Evolutionary conservation across 2,888 invertebrate genomes (phyloP).

Genomic region (Cepaea hortensis): DNA sequence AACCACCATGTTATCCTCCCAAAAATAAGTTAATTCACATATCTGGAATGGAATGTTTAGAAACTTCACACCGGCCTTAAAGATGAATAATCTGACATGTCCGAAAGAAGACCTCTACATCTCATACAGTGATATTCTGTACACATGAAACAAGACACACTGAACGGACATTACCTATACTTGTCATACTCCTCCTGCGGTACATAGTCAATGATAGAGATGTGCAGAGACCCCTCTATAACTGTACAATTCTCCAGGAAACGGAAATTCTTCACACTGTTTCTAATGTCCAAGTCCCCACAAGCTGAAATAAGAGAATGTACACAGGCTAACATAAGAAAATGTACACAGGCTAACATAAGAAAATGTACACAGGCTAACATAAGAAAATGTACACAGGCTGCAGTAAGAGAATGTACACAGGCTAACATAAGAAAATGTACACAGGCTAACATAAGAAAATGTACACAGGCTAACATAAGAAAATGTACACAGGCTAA

Average conservation of each 20-base stretch:
- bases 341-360: constrained; percentile 59
- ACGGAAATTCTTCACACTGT: constrained; percentile 59
- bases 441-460: too few relatives aligned
- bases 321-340: constrained; percentile 59
- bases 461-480: too few relatives aligned
- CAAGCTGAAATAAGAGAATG: constrained; percentile 58
- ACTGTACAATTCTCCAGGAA: constrained; percentile 86
- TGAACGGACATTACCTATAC: constrained; percentile 75
- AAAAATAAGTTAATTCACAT: too few relatives aligned
- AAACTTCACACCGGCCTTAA: too few relatives aligned
- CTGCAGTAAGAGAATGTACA: too few relatives aligned
- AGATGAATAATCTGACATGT: too few relatives aligned
- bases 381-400: background rate
- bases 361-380: constrained; percentile 58
- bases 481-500: too few relatives aligned
- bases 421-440: too few relatives aligned
- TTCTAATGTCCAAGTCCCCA: constrained; percentile 63
- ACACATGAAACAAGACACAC: background rate
- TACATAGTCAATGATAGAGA: constrained; percentile 87
- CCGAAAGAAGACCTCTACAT: too few relatives aligned
- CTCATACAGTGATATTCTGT: too few relatives aligned
- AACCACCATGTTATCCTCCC: too few relatives aligned
- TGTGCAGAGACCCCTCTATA: constrained; percentile 93
- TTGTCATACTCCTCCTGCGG: constrained; percentile 79
- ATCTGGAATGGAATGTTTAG: too few relatives aligned